A percentile compares a stretch with the other conserved stretches of the same genome.
Evolutionary conservation across 2,888 invertebrate species (phyloP).

Genomic region (Conistra vaccinii): DNA sequence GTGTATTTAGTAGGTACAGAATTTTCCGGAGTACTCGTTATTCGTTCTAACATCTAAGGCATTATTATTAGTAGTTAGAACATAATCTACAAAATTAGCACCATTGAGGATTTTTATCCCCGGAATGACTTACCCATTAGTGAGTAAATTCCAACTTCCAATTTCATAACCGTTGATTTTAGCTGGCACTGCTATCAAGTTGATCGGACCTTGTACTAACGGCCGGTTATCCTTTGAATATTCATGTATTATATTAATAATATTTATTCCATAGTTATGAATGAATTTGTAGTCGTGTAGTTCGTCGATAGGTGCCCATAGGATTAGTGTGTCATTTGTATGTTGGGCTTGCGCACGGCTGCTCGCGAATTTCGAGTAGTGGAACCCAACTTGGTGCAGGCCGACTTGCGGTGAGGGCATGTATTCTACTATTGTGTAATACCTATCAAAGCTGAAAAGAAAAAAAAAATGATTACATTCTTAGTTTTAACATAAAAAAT

Average conservation of each 20-base stretch:
- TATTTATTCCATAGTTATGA: slow-evolving; percentile 77
- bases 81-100: slow-evolving; percentile 19
- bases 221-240: slow-evolving; percentile 78
- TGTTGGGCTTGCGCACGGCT: slow-evolving; percentile 67
- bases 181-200: slow-evolving; percentile 82
- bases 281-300: slow-evolving; percentile 79
- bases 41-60: background rate
- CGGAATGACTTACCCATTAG: slow-evolving; percentile 80
- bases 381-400: slow-evolving; percentile 84
- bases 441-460: slow-evolving; percentile 70
- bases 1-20: background rate
- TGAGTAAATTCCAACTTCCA: slow-evolving; percentile 85
- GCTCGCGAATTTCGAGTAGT: slow-evolving; percentile 79
- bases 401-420: slow-evolving; percentile 85
- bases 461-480: too few species aligned
- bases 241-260: slow-evolving; percentile 80
- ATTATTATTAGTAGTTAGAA: background rate
- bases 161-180: slow-evolving; percentile 82
- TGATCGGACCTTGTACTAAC: slow-evolving; percentile 82
- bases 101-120: background rate
- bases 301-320: slow-evolving; percentile 81
- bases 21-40: background rate
- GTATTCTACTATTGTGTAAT: slow-evolving; percentile 77
- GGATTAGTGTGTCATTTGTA: slow-evolving; percentile 77
- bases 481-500: too few species aligned